A percentile compares a stretch with the other conserved stretches of the same genome.
These are phyloP conservation scores for Crossocerus cetratus DNA, from an alignment of 2,888 invertebrate genomes.

Conservation along the genomic window DNA sequence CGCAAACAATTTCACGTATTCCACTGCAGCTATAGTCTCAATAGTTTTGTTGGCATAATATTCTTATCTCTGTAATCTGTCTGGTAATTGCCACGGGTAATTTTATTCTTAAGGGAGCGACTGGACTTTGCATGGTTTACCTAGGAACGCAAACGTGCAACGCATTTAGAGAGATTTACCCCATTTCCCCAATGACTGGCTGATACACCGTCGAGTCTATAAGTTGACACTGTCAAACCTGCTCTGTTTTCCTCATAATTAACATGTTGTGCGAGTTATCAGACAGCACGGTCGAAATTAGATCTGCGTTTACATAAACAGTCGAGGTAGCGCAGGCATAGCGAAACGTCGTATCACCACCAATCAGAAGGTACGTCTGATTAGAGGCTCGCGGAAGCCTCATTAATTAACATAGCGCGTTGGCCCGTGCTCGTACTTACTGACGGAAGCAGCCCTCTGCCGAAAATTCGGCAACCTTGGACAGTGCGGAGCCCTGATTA, in stretches of 20 bases:
- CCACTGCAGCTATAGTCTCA: too few relatives aligned
- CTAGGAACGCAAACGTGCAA: too few relatives aligned
- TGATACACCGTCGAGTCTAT: not conserved
- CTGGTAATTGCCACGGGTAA: too few relatives aligned
- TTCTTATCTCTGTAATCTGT: too few relatives aligned
- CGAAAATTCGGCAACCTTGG: constrained; percentile 61
- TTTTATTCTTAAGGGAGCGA: too few relatives aligned
- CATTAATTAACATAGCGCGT: constrained; percentile 70
- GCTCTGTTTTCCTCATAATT: constrained; percentile 50
- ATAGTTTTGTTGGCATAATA: too few relatives aligned
- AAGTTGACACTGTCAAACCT: constrained; percentile 23
- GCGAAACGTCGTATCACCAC: constrained; percentile 50
- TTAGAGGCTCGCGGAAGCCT: constrained; percentile 70
- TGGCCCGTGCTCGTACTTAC: constrained; percentile 64
- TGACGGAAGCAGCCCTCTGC: constrained; percentile 38
- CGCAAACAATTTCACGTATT: too few relatives aligned
- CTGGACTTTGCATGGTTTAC: too few relatives aligned
- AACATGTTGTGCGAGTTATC: constrained; percentile 50
- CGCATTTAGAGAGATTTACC: too few relatives aligned
- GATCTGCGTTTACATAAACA: constrained; percentile 66
- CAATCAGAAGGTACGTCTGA: constrained; percentile 74
- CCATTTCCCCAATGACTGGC: constrained; percentile 32
- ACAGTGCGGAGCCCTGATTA: constrained; percentile 44
- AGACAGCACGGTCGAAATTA: constrained; percentile 64
- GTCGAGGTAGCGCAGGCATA: constrained; percentile 22